Evolutionary conservation across 1,140 invertebrate species (phyloP).

Genomic region (Drosophila yakuba): DNA sequence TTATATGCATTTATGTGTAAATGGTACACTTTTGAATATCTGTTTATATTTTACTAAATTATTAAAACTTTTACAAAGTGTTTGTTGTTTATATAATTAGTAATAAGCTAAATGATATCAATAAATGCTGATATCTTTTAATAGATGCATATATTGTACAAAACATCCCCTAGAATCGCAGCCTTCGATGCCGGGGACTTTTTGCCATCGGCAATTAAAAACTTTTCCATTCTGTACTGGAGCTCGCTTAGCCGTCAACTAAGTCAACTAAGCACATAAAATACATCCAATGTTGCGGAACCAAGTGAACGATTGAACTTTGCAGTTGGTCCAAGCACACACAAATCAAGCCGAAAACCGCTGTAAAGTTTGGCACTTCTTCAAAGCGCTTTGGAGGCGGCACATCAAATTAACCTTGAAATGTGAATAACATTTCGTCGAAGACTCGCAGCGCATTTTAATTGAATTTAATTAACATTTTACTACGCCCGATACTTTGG

Average conservation of each 20-base stretch:
- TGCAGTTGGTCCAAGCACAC: constrained; percentile 29
- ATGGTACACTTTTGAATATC: no score
- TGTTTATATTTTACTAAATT: no score
- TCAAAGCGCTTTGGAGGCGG: constrained; percentile 53
- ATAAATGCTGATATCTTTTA: no score
- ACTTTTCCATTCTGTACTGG: constrained; percentile 49
- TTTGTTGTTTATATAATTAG: no score
- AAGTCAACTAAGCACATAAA: constrained; percentile 19
- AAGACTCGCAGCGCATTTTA: constrained; percentile 77
- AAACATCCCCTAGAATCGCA: no score
- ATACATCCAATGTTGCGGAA: constrained; percentile 75
- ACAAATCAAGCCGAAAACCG: constrained; percentile 10
- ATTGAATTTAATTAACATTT: constrained; percentile 82
- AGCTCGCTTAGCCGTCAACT: constrained; percentile 49
- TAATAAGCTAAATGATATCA: no score
- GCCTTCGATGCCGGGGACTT: not conserved
- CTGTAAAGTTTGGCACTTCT: constrained; percentile 68
- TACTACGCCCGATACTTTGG: constrained; percentile 77
- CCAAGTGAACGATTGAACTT: constrained; percentile 55
- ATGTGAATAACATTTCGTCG: constrained; percentile 78
- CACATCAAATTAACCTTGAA: constrained; percentile 77
- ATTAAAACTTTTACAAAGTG: no score
- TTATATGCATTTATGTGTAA: no score
- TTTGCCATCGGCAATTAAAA: constrained; percentile 19
- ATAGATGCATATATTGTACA: no score